Evolutionary conservation across 2,113 vertebrate genomes (phyloP).

Genomic region (Seriola aureovittata): DNA sequence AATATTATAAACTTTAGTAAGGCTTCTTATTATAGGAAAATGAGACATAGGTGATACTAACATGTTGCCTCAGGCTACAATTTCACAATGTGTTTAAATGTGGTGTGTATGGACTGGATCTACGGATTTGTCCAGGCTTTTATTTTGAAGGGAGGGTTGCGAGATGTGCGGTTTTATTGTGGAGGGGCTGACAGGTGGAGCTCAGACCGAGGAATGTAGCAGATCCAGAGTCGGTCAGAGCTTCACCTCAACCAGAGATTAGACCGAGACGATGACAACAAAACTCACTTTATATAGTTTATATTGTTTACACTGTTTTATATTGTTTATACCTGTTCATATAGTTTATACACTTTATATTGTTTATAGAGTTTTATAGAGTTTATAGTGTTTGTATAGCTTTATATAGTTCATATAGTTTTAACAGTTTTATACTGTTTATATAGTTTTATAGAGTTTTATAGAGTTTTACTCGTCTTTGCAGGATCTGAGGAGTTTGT

Average conservation of each 20-base stretch:
- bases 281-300: too few species aligned
- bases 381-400: too few species aligned
- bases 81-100: not conserved
- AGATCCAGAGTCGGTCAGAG: conserved; percentile 36
- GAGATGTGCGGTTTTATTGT: conserved; percentile 41
- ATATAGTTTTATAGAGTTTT: not conserved
- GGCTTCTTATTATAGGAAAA: too few species aligned
- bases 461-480: not conserved
- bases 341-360: too few species aligned
- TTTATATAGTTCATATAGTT: too few species aligned
- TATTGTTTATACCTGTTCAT: too few species aligned
- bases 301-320: too few species aligned
- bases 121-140: conserved; percentile 11
- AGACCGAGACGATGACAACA: not conserved
- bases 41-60: not conserved
- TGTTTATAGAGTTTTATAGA: too few species aligned
- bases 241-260: not conserved
- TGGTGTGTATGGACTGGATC: not conserved
- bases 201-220: conserved; percentile 59
- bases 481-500: too few species aligned
- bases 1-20: too few species aligned
- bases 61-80: too few species aligned
- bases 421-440: too few species aligned
- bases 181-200: conserved; percentile 22
- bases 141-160: conserved; percentile 21